Evolutionary conservation across 2,113 vertebrate species (phyloP).

Genomic region (Lipophrys pholis): DNA sequence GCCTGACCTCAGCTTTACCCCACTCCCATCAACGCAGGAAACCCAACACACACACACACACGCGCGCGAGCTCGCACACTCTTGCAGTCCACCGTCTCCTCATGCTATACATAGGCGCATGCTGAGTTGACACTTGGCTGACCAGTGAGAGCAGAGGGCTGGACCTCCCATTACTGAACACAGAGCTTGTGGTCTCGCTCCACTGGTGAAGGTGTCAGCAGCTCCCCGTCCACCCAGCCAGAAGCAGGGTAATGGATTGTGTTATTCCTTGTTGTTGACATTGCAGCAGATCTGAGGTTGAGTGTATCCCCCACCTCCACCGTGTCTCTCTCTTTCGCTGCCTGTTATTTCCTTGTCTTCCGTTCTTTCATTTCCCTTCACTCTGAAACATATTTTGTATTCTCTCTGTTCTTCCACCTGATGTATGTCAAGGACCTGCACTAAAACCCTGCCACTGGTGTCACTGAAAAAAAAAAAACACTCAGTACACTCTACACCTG

Average conservation of each 20-base stretch:
- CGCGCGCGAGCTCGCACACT: not conserved
- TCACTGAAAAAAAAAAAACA: slow-evolving; percentile 5
- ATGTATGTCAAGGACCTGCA: slow-evolving; percentile 24
- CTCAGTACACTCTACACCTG: not conserved
- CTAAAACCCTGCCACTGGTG: slow-evolving; percentile 11
- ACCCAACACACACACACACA: slow-evolving; percentile 17
- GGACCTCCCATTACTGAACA: slow-evolving; percentile 73
- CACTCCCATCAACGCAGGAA: slow-evolving; percentile 27
- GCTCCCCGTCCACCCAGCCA: slow-evolving; percentile 57
- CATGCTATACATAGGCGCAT: slow-evolving; percentile 42
- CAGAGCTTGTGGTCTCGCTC: slow-evolving; percentile 65
- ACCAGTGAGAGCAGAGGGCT: slow-evolving; percentile 62
- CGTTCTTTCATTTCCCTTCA: slow-evolving; percentile 3
- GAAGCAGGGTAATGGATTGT: slow-evolving; percentile 77
- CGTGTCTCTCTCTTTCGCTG: not conserved
- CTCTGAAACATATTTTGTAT: slow-evolving; percentile 5
- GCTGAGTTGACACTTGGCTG: slow-evolving; percentile 68
- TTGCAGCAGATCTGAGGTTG: slow-evolving; percentile 56
- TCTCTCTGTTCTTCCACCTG: slow-evolving; percentile 3
- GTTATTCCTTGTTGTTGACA: slow-evolving; percentile 74
- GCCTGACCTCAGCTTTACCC: slow-evolving; percentile 33
- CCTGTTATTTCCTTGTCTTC: not conserved
- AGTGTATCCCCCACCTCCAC: slow-evolving; percentile 23
- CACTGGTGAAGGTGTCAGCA: slow-evolving; percentile 65
- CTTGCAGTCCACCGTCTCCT: not conserved